Percentiles rank a stretch among this genome's conserved stretches.
Conservation (phyloP, 2,113 vertebrate genomes). For the Zosterops lateralis region DNA sequence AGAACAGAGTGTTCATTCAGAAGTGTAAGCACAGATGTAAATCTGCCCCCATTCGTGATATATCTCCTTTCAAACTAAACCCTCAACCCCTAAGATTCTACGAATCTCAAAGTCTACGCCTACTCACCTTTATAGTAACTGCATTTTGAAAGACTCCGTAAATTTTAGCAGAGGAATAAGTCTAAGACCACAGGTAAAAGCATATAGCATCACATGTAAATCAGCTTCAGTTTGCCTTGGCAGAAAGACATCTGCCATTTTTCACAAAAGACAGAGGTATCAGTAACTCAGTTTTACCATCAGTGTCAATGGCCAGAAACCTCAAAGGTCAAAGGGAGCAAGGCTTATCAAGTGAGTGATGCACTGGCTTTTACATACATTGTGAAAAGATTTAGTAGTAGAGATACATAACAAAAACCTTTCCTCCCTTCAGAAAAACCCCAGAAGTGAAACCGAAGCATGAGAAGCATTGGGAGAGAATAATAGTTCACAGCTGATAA, state of each 20-base stretch:
- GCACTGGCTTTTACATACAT: not conserved
- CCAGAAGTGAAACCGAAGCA: not conserved
- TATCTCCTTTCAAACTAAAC: not conserved
- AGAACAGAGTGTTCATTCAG: not conserved
- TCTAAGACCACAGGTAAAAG: not conserved
- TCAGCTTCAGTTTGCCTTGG: not conserved
- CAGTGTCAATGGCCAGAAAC: not conserved
- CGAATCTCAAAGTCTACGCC: not conserved
- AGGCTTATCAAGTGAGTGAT: not conserved
- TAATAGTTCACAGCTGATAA: not conserved
- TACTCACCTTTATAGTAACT: not conserved
- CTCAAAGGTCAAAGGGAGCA: not conserved
- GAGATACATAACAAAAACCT: not conserved
- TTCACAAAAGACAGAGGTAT: not conserved
- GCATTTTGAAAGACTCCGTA: not conserved
- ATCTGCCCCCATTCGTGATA: not conserved
- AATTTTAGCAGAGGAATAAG: not conserved
- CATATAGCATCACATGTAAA: fast-evolving
- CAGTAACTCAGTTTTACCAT: not conserved
- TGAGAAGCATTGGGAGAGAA: not conserved
- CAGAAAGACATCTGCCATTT: not conserved
- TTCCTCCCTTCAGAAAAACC: fast-evolving
- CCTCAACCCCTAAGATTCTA: not conserved
- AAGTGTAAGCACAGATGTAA: constrained; percentile 16
- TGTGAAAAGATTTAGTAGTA: constrained; percentile 2